Conservation (phyloP, 2,113 vertebrate species). For the Paracanthobrama guichenoti region DNA sequence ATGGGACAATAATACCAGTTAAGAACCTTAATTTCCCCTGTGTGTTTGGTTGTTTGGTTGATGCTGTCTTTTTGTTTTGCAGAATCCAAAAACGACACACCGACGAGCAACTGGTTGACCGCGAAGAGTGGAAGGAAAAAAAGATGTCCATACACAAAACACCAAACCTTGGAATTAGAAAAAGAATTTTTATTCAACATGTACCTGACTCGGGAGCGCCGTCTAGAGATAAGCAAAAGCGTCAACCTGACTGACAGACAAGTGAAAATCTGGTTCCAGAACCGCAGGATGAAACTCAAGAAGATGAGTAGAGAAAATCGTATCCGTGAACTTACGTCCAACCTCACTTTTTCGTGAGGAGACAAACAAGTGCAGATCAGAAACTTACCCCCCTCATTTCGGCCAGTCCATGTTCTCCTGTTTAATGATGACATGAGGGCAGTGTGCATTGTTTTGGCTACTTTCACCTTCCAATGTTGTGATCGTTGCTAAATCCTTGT, state of each 20-base stretch:
- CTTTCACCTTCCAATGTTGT: constrained; percentile 86
- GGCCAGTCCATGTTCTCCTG: constrained; percentile 27
- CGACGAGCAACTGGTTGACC: constrained; percentile 97
- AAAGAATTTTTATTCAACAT: constrained; percentile 99
- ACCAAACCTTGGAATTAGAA: constrained; percentile 99
- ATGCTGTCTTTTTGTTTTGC: constrained; percentile 62
- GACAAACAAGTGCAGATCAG: constrained; percentile 29
- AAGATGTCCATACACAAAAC: constrained; percentile 98
- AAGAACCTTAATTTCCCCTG: neutral
- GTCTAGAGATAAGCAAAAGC: constrained; percentile 99
- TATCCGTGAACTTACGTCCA: constrained; percentile 98
- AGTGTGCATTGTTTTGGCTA: constrained; percentile 70
- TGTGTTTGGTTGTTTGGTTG: neutral
- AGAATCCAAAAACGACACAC: constrained; percentile 90
- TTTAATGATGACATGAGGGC: constrained; percentile 75
- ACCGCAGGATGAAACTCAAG: constrained; percentile 99
- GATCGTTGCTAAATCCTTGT: constrained; percentile 79
- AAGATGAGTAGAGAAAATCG: constrained; percentile 99
- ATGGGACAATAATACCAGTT: too few relatives aligned
- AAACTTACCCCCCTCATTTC: constrained; percentile 12
- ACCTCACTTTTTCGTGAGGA: constrained; percentile 97
- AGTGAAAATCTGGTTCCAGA: constrained; percentile 99
- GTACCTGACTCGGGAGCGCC: constrained; percentile 99
- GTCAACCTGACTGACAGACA: constrained; percentile 99
- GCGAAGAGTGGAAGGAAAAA: constrained; percentile 99